These are phyloP conservation scores for Montipora efflorescens DNA, from an alignment of 64 coral and sea anemone species.

Conservation along the genomic window DNA sequence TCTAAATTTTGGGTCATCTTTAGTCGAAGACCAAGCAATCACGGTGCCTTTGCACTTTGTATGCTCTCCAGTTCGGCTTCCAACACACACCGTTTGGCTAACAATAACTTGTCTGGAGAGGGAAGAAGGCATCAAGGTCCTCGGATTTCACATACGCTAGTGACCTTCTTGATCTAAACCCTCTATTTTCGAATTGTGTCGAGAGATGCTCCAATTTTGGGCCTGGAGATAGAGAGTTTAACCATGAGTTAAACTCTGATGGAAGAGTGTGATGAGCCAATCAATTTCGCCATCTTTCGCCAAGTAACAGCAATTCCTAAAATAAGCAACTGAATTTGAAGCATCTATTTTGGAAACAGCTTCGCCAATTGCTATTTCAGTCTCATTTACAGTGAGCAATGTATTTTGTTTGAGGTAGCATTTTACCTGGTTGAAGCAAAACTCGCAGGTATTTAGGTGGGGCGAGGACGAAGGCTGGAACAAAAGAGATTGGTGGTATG, in stretches of 20 bases:
- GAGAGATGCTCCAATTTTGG: slow-evolving; percentile 41
- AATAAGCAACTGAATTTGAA: slow-evolving; percentile 45
- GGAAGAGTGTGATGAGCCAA: background rate
- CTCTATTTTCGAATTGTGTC: slow-evolving; percentile 26
- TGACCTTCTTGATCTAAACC: slow-evolving; percentile 29
- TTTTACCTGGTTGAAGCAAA: slow-evolving; percentile 35
- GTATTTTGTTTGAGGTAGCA: slow-evolving; percentile 56
- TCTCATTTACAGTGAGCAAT: slow-evolving; percentile 40
- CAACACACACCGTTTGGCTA: slow-evolving; percentile 12
- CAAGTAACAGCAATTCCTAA: slow-evolving; percentile 40
- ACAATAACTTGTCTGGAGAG: slow-evolving; percentile 49
- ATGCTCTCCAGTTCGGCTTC: slow-evolving; percentile 39
- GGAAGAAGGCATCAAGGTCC: slow-evolving; percentile 23
- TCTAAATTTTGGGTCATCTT: background rate
- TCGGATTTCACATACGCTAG: background rate
- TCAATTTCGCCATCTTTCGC: background rate
- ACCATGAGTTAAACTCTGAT: slow-evolving; percentile 16
- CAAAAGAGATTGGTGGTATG: background rate
- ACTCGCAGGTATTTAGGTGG: slow-evolving; percentile 41
- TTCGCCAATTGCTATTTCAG: slow-evolving; percentile 39
- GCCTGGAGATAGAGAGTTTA: slow-evolving; percentile 31
- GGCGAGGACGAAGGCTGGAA: slow-evolving; percentile 47
- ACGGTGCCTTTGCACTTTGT: background rate
- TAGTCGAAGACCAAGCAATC: background rate
- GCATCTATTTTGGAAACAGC: slow-evolving; percentile 34